A percentile compares a stretch with the other conserved stretches of the same genome.
Conservation (phyloP, 2,113 vertebrate species). For the Sinocyclocheilus anophthalmus region DNA sequence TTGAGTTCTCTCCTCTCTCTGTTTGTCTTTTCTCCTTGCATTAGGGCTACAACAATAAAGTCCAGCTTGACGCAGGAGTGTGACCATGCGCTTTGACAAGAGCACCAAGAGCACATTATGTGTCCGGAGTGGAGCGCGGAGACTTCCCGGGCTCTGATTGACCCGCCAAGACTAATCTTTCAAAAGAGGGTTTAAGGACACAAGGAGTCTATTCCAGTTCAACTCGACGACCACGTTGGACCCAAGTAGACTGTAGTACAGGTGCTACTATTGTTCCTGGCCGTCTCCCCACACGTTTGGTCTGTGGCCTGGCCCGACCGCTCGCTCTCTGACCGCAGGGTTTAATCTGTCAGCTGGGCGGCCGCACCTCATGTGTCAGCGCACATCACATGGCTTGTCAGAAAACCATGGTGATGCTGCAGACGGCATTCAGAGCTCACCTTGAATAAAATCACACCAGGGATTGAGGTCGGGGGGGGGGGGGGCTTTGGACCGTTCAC, state of each 20-base stretch:
- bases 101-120: conserved; percentile 61
- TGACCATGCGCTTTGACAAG: conserved; percentile 62
- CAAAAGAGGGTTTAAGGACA: conserved; percentile 53
- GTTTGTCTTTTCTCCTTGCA: conserved; percentile 43
- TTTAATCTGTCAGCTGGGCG: conserved; percentile 44
- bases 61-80: conserved; percentile 57
- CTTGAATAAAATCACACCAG: conserved; percentile 49
- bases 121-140: conserved; percentile 44
- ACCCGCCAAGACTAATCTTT: conserved; percentile 60
- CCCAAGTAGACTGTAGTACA: conserved; percentile 42
- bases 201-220: conserved; percentile 31
- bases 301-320: conserved; percentile 29
- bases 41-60: conserved; percentile 55
- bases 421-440: conserved; percentile 47
- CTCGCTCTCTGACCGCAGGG: conserved; percentile 19
- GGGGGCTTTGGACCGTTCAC: conserved; percentile 23
- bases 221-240: neutral
- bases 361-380: conserved; percentile 57
- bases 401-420: conserved; percentile 29
- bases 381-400: conserved; percentile 61
- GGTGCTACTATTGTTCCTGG: conserved; percentile 60
- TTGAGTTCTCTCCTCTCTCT: conserved; percentile 25
- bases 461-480: conserved; percentile 10
- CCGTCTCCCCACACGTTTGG: conserved; percentile 42
- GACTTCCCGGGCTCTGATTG: conserved; percentile 51